These are phyloP conservation scores for Dendrolimus pini DNA, from an alignment of 2,888 invertebrate genomes.

Conservation along the genomic window DNA sequence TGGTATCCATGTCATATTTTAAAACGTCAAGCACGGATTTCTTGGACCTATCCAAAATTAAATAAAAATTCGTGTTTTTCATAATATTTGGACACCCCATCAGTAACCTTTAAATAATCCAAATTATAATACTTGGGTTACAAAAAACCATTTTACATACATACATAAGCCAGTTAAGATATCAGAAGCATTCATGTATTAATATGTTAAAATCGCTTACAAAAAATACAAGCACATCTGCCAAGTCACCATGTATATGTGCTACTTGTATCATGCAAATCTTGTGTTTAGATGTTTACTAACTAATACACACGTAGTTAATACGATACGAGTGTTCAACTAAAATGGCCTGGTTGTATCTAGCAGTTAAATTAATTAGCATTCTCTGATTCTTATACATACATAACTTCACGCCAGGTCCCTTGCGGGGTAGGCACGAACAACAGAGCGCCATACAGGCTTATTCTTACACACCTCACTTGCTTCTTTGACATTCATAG, in stretches of 20 bases:
- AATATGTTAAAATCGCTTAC: slow-evolving; percentile 13
- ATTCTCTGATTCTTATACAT: no score
- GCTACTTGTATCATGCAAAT: slow-evolving; percentile 15
- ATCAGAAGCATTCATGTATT: slow-evolving; percentile 24
- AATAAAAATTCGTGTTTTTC: no score
- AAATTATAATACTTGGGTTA: neutral
- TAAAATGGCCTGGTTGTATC: neutral
- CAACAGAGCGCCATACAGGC: no score
- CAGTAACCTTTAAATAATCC: neutral
- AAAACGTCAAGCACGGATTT: no score
- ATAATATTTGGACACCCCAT: no score
- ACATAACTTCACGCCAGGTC: no score
- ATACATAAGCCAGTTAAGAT: slow-evolving; percentile 24
- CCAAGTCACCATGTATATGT: slow-evolving; percentile 22
- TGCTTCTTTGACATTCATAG: no score
- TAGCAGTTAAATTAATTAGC: neutral
- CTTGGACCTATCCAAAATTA: no score
- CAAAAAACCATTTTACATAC: slow-evolving; percentile 13
- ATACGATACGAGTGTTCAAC: neutral
- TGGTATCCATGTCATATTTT: no score
- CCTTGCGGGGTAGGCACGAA: no score
- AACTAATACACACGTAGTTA: neutral
- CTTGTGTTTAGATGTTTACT: slow-evolving; percentile 17
- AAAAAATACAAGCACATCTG: slow-evolving; percentile 19
- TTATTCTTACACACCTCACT: no score